Conservation (phyloP, 2,888 invertebrate species). For the Dynastes tityus region DNA sequence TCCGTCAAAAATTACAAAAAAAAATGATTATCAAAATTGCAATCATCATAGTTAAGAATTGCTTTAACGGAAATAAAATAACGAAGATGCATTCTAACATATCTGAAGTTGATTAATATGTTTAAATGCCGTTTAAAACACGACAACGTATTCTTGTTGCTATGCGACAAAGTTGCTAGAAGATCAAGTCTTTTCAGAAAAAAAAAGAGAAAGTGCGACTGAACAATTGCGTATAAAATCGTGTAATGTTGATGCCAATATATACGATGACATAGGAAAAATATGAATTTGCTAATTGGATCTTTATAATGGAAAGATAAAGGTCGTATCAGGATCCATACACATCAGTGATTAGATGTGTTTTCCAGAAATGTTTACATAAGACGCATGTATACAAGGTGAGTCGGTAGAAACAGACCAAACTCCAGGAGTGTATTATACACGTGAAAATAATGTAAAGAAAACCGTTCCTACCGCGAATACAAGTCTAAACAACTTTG, state of each 20-base stretch:
- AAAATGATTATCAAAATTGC: too few relatives aligned
- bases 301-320: not conserved
- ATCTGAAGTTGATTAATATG: not conserved
- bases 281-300: not conserved
- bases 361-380: too few relatives aligned
- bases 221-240: not conserved
- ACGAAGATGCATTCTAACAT: not conserved
- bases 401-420: too few relatives aligned
- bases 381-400: too few relatives aligned
- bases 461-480: too few relatives aligned
- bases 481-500: too few relatives aligned
- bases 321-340: not conserved
- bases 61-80: too few relatives aligned
- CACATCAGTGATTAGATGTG: not conserved
- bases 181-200: constrained; percentile 14
- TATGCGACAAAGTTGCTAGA: constrained; percentile 14
- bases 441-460: too few relatives aligned
- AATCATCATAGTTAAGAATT: too few relatives aligned
- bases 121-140: not conserved
- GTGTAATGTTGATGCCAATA: not conserved
- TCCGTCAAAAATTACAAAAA: too few relatives aligned
- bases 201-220: constrained; percentile 36
- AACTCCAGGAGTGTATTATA: too few relatives aligned
- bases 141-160: constrained; percentile 16
- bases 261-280: too few relatives aligned